Evolutionary conservation across 2,888 invertebrate genomes (phyloP), one percentile per base, ranked within the genome.

Genomic region (Limnephilus rhombicus): DNA sequence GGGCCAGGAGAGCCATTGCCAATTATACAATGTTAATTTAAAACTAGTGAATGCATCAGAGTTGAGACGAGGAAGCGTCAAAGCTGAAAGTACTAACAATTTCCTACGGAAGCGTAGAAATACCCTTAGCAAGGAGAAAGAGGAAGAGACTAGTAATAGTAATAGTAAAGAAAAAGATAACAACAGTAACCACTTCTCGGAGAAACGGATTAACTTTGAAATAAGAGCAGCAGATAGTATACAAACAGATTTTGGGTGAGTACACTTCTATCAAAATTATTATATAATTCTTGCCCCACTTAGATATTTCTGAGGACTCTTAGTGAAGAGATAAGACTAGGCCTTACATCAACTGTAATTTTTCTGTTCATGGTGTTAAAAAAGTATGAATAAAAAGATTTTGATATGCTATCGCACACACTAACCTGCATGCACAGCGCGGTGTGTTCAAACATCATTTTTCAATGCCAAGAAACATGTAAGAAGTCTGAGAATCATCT

Each of bases 1-100:
- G 13, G 99, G 99, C 0, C 98, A 99, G 95, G 99, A 99, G 95
- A 98, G 98, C 94, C 98, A 98, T 94, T 98, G 98, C 94, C 98
- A 98, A 95, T 96, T 98, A 94, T 99, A 98, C 94, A 97, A 97
- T 94, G 98, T 98, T 5, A 96, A 96, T 95, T 95, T 96, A 94
- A 96, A 97, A 94, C 96, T 97, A 95, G 95, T 96, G 18, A 96
- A 96, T 93, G 96, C 96, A 1, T 95, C 96, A 0, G 96, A 96
- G 94, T 96, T 97, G 95, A 95, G 97, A 37, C 95, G 96, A 94
- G 96, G 96, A 82, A 96, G 96, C 94, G 96, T 96, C 93, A 96
- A 96, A 85, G 95, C 96, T 41, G 96, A 96, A 31, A 94, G 94
- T 92, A 90, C 92, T 88, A 96, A 96, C 93, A 96, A 96, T 0